Percentiles rank a stretch among this genome's conserved stretches.
phyloP scores from a whole-genome alignment of 2,113 vertebrate genomes.

The Sinocyclocheilus anshuiensis region DNA sequence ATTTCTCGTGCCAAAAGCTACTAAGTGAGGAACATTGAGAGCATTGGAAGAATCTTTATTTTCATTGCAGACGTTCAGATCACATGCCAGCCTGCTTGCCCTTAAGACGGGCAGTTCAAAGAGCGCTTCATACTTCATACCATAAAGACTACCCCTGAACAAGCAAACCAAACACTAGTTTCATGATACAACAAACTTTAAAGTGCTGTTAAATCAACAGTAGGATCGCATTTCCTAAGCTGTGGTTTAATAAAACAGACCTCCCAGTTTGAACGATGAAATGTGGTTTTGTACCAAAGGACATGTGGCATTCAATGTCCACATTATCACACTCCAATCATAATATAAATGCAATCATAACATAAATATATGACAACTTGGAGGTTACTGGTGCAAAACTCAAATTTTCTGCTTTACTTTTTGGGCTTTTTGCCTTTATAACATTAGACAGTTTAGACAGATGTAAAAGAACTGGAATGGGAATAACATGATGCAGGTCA shows the following conservation, averaged over 20 bases:
- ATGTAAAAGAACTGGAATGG: not conserved
- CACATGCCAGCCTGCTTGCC: conserved; percentile 35
- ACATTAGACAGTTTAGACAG: not conserved
- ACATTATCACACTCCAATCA: conserved; percentile 45
- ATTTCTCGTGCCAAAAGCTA: conserved; percentile 38
- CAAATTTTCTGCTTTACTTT: not conserved
- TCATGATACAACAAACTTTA: conserved; percentile 44
- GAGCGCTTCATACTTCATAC: conserved; percentile 34
- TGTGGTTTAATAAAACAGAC: conserved; percentile 52
- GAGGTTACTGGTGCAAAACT: not conserved
- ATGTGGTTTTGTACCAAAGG: conserved; percentile 50
- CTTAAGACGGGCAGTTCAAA: conserved; percentile 18
- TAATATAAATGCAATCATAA: conserved; percentile 36
- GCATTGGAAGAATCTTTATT: conserved; percentile 46
- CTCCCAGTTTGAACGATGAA: conserved; percentile 55
- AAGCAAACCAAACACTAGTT: conserved; percentile 44
- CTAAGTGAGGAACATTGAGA: conserved; percentile 30
- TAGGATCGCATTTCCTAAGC: conserved; percentile 34
- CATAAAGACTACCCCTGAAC: conserved; percentile 45
- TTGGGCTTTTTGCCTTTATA: not conserved
- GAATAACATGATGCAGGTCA: not conserved
- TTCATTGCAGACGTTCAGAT: conserved; percentile 42
- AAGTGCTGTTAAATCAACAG: conserved; percentile 38
- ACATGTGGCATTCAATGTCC: conserved; percentile 44
- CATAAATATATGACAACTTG: conserved; percentile 16